Evolutionary conservation across 2,888 invertebrate genomes (phyloP), one percentile per base, ranked within the genome.

Genomic region (Cecidostiba fungosa): DNA sequence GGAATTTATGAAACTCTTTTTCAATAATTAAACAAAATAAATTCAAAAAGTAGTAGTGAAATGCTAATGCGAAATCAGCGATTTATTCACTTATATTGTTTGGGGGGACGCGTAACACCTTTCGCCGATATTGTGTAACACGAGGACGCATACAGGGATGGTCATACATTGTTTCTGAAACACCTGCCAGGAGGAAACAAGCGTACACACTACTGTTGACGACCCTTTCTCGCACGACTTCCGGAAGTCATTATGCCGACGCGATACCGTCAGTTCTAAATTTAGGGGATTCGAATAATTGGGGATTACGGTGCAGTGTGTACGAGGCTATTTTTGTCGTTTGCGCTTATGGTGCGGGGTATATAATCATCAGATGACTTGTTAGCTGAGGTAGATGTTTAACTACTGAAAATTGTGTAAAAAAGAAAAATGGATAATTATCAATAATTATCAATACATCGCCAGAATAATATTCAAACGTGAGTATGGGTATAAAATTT

Each of bases 121-220:
- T 29, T 69, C 16, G 69, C 69, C 16, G 29, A 32, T 70, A 32
- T 70, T n/a, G 70, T 36, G n/a, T n/a, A 32, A 29, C 29, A n/a
- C 19, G 70, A 70, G 62, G 62, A 26, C 43, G 43, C 12, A 43
- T 43, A n/a, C 54, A 70, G 70, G 32, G 70, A 70, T 69, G 81
- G 70, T 36, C 70, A 70, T 23, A 74, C 62, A 76, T 85, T 80
- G 84, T 82, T 70, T 76, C 66, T 72, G 36, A 70, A 70, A 70
- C 70, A 70, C 70, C 70, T 70, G 70, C 70, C 32, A 29, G 19
- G 14, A 19, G 36, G 36, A 36, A 70, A 70, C 70, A 70, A 70
- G 36, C 70, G 70, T 14, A n/a, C n/a, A 59, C 54, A n/a, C n/a
- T 32, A n/a, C n/a, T 32, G 70, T 10, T n/a, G 32, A n/a, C 36